phyloP scores from a whole-genome alignment of 2,888 invertebrate genomes.

The Macroteleia sp. region DNA sequence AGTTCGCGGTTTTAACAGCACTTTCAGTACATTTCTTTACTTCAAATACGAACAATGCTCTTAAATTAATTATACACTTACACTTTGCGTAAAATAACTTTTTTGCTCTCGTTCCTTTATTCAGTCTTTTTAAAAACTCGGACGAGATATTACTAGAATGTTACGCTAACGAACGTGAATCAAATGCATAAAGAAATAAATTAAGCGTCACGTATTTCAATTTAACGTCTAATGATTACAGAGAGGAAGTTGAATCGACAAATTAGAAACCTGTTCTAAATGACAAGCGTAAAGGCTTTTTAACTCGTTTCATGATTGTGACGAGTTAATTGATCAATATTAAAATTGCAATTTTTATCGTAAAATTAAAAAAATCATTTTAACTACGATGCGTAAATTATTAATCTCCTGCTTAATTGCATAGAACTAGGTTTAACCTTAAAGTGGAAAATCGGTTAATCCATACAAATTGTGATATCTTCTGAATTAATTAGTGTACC shows the following conservation, averaged over 20 bases:
- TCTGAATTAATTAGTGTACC: too few relatives aligned
- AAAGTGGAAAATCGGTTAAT: too few relatives aligned
- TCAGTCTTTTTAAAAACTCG: background rate
- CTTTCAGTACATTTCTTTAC: background rate
- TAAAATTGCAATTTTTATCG: too few relatives aligned
- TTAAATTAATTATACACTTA: constrained; percentile 11
- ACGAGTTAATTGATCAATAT: too few relatives aligned
- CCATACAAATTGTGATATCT: too few relatives aligned
- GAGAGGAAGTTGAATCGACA: background rate
- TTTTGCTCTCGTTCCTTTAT: too few relatives aligned
- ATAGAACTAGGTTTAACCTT: too few relatives aligned
- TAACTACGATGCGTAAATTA: too few relatives aligned
- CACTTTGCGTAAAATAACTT: constrained; percentile 11
- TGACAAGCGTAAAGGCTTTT: background rate
- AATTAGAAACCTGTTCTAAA: background rate
- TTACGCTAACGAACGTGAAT: constrained; percentile 1
- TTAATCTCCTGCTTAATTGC: too few relatives aligned
- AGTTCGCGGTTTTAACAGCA: background rate
- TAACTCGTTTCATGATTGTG: too few relatives aligned
- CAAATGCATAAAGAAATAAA: constrained; percentile 2
- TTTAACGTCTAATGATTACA: background rate
- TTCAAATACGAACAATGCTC: background rate
- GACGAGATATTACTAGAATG: background rate
- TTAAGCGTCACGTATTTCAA: background rate
- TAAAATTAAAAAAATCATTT: too few relatives aligned